Base-by-base conservation (phyloP, 2,113 vertebrate genomes). In the Halcyon malimbica region DNA sequence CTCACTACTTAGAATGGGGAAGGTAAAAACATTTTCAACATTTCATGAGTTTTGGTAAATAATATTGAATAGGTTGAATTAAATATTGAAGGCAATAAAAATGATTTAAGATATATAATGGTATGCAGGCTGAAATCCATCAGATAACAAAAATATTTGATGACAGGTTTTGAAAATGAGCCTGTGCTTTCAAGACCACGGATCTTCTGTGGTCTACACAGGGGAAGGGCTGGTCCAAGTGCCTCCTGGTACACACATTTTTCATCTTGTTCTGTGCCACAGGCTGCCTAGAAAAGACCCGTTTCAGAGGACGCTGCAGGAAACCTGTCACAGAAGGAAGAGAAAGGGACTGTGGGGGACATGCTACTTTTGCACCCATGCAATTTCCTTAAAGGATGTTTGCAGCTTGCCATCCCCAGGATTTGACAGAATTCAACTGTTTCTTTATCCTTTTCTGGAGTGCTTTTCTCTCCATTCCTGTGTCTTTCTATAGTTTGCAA, bases 241-340 rank as follows among this genome's bases (percentile, higher is more conserved):
- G 29, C 29, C 5, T 51, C 23, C 13, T 18, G 8, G 12, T 50
- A 13, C 6, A 44, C 24, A 17, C 0, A 0, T 46, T 89, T 74
- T 83, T 41, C 25, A 62, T 5, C 28, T 73, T 44, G 8, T 59
- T 69, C 39, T 70, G 28, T 69, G 64, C 26, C 46, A 39, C 2
- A 42, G 24, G 19, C 18, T 86, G 33, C 9, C 35, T 41, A 18
- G 54, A 82, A 75, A 74, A 65, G 39, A 50, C 41, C 10, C 2
- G 11, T 42, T 60, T 89, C 51, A 54, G 83, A 68, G 23, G 19
- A 0, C 63, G 16, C 24, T 51, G 29, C 28, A 70, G 65, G 23
- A 70, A 69, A 65, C 9, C 54, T 70, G 28, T 28, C 51, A 83
- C 13, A 48, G 60, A 57, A 69, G 5, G 19, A 10, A 51, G 10